Percentiles rank a stretch among this genome's conserved stretches.
Evolutionary conservation across 1,140 invertebrate species (phyloP).

Genomic region (Drosophila asahinai): DNA sequence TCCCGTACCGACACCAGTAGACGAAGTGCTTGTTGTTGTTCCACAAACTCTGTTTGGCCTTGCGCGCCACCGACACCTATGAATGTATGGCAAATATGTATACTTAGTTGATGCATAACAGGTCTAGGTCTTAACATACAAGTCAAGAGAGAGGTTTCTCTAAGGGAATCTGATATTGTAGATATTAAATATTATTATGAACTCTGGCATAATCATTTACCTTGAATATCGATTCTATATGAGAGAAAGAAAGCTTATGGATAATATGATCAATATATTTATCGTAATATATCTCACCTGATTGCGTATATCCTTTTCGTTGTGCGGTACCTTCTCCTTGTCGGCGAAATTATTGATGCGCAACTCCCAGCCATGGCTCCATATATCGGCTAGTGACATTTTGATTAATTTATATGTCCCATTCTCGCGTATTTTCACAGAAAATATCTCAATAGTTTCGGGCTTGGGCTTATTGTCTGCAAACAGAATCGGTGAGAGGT

Average conservation of each 20-base stretch:
- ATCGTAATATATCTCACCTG: conserved; percentile 85
- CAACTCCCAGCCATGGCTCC: conserved; percentile 88
- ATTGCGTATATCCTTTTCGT: conserved; percentile 88
- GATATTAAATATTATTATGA: neutral
- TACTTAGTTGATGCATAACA: neutral
- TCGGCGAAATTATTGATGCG: conserved; percentile 90
- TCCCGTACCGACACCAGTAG: conserved; percentile 89
- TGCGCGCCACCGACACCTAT: conserved; percentile 80
- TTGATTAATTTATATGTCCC: conserved; percentile 87
- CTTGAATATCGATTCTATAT: conserved; percentile 3
- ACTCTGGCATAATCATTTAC: neutral
- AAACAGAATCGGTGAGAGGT: conserved; percentile 38
- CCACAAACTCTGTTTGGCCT: conserved; percentile 86
- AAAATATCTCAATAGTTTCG: conserved; percentile 88
- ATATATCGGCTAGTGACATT: conserved; percentile 88
- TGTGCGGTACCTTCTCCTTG: conserved; percentile 88
- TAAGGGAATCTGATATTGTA: neutral
- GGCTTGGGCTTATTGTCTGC: conserved; percentile 90
- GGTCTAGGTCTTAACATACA: neutral
- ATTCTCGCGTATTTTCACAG: conserved; percentile 88
- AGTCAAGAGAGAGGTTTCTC: neutral
- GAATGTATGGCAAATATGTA: neutral
- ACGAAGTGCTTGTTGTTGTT: conserved; percentile 90
- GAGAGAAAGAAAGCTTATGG: neutral
- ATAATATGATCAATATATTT: too few relatives aligned